phyloP scores from a whole-genome alignment of 2,113 vertebrate genomes.

The Dryoscopus gambensis region DNA sequence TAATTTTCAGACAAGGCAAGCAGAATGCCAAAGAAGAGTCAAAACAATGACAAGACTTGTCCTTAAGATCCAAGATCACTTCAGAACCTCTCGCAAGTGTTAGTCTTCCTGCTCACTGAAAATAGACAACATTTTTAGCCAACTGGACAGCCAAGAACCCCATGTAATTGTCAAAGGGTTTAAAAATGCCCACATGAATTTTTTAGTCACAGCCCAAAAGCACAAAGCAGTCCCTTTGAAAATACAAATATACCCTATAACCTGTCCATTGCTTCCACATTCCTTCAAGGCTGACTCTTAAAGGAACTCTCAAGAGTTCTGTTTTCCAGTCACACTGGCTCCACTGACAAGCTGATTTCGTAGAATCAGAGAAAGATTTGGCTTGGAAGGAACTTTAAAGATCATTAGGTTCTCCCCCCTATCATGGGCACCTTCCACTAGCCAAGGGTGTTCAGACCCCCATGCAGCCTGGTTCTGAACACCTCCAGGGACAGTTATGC shows the following conservation, averaged over 20 bases:
- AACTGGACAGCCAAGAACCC: background rate
- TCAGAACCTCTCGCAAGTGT: background rate
- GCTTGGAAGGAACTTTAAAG: background rate
- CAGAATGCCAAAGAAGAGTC: background rate
- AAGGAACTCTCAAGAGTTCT: background rate
- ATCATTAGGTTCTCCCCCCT: background rate
- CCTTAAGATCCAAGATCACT: background rate
- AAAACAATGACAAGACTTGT: background rate
- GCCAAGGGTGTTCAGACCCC: background rate
- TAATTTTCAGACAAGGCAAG: background rate
- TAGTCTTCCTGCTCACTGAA: background rate
- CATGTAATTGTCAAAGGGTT: background rate
- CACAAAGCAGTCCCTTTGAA: background rate
- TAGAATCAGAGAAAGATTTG: background rate
- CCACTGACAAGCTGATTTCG: background rate
- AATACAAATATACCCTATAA: background rate
- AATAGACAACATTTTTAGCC: background rate
- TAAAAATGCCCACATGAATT: background rate
- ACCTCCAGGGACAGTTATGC: background rate
- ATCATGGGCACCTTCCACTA: background rate
- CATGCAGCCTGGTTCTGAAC: background rate
- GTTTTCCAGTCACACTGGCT: background rate
- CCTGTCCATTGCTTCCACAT: background rate
- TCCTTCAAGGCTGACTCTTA: background rate
- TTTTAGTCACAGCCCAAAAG: background rate